Evolutionary conservation across 2,888 invertebrate species (phyloP), one percentile per base, ranked within the genome.

Genomic region (Nomada lathburiana): DNA sequence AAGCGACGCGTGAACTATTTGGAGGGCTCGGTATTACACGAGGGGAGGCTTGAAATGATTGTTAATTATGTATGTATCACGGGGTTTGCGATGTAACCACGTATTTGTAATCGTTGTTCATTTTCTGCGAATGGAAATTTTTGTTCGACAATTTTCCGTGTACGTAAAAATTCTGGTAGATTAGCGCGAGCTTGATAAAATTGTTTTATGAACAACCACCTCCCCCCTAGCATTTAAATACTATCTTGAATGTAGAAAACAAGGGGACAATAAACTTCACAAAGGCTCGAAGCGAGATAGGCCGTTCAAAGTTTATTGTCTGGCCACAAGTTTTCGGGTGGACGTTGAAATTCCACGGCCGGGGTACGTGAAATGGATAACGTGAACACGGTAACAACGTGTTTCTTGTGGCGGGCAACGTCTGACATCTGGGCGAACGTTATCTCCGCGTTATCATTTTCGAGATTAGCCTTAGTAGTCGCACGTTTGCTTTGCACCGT

Each of bases 381-480:
- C 47, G 63, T 64, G 69, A 73, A 70, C 81, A 70, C 52, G 81
- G 79, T 84, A 80, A 89, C 87, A 89, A 89, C 68, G 83, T 73
- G 74, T 77, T 81, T 88, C 76, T 88, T 89, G 83, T 84, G 77
- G 62, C 65, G 23, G 59, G 79, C 71, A 67, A 60, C 74, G 69
- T 76, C 75, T 79, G 76, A 77, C 71, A 79, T 80, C 80, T 79
- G 65, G 80, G 82, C 78, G 76, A 82, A 65, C 69, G 72, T 91
- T 91, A 91, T 91, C 90, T 88, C 50, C 52, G 60, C 74, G 83
- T 89, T 91, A 89, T 91, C 90, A 73, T 84, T 85, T 82, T 80
- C 80, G 75, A 91, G 90, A 90, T 91, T 91, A 91, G 86, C 76
- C 74, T 79, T 81, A 63, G 80, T 78, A 74, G 81, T 82, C 78